Evolutionary conservation across 2,888 invertebrate species (phyloP), one percentile per base, ranked within the genome.

Genomic region (Diplazon laetatorius): DNA sequence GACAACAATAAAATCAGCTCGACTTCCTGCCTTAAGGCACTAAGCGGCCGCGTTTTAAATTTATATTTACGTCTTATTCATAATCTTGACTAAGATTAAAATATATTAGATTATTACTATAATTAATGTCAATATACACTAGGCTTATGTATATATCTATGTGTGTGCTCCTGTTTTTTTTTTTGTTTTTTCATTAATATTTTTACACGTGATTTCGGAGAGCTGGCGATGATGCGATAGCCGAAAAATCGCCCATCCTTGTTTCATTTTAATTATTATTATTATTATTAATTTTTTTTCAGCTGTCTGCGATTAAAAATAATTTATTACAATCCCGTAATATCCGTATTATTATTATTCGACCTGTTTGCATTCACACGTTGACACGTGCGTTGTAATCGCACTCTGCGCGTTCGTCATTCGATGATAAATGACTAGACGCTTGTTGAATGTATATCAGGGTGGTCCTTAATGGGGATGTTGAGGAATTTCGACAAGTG

Each of bases 1-100:
- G 10, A 35, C 16, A 57, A 70, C 12, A 70, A 65, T 70, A 66
- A 62, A 74, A 73, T 22, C 62, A 78, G 77, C 78, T 82, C 80
- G 80, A 82, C 77, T 83, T 82, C 78, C 82, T 83, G 83, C 84
- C 85, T 83, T 83, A 82, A 86, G 87, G 86, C 86, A 86, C 85
- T 82, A 81, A 75, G 78, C 80, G 86, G 83, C 82, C 82, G 80
- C 76, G 76, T 83, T 84, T 80, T 83, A 81, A 77, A 66, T 71
- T 72, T 75, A 80, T 70, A 76, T 78, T 73, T 71, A 55, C 22
- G 35, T 10, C 50, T 74, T 46, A 70, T 14, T 70, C 37, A 50
- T 71, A 68, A 39, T 62, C 68, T 72, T 69, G 66, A 80, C 74
- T 75, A 75, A 52, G 20, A 65, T 71, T 78, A 76, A 75, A 68